Percentiles rank a stretch among this genome's conserved stretches.
Evolutionary conservation across 2,888 invertebrate genomes (phyloP).

Genomic region (Synanthedon vespiformis): DNA sequence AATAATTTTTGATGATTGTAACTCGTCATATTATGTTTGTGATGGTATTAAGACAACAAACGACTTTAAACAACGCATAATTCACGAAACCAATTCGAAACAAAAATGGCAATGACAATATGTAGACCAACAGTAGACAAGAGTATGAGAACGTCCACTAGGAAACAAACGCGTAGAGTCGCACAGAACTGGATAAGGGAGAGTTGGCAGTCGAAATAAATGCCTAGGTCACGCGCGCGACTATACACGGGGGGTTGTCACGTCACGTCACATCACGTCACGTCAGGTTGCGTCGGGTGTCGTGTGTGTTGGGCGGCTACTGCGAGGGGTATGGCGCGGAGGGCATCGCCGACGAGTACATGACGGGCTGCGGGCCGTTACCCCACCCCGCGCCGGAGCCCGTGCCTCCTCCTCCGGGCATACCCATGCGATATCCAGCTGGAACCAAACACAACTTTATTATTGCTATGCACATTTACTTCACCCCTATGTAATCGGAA

Average conservation of each 20-base stretch:
- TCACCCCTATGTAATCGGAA: too few relatives aligned
- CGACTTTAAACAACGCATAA: too few relatives aligned
- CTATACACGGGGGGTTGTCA: slow-evolving; percentile 4
- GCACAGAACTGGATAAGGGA: slow-evolving; percentile 13
- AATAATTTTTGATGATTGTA: too few relatives aligned
- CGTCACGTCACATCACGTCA: slow-evolving; percentile 1
- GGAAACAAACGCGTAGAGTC: too few relatives aligned
- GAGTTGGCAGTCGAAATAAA: too few relatives aligned
- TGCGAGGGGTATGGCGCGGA: slow-evolving; percentile 89
- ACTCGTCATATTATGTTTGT: too few relatives aligned
- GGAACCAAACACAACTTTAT: slow-evolving; percentile 15
- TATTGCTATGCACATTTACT: too few relatives aligned
- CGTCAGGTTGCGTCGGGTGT: slow-evolving; percentile 3
- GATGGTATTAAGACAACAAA: too few relatives aligned
- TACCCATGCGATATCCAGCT: slow-evolving; percentile 75
- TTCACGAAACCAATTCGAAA: too few relatives aligned
- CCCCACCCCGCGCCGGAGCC: slow-evolving; percentile 64
- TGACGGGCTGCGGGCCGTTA: slow-evolving; percentile 73
- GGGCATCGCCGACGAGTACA: slow-evolving; percentile 86
- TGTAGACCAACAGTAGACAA: too few relatives aligned
- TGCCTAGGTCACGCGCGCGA: slow-evolving; percentile 4
- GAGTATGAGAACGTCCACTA: too few relatives aligned
- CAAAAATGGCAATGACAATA: too few relatives aligned
- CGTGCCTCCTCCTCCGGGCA: slow-evolving; percentile 44
- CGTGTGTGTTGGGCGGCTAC: slow-evolving; percentile 58